phyloP scores from a whole-genome alignment of 1,140 invertebrate genomes.

The Homarus americanus region DNA sequence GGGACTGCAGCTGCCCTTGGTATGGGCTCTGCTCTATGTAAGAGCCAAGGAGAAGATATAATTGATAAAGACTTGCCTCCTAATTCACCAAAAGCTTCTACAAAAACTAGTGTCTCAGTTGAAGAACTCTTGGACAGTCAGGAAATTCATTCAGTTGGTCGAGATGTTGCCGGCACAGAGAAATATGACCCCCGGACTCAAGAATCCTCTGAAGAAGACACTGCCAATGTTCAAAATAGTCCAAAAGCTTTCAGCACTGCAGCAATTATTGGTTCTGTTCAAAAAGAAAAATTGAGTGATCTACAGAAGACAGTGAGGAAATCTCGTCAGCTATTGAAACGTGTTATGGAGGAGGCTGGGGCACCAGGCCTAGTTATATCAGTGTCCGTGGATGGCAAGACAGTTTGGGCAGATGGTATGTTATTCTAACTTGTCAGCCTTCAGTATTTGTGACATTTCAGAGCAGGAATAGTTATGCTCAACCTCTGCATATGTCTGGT shows the following conservation, averaged over 20 bases:
- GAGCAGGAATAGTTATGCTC: no score
- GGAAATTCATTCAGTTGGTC: background rate
- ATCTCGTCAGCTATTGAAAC: conserved; percentile 20
- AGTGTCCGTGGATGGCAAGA: conserved; percentile 52
- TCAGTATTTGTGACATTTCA: no score
- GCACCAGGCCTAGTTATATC: conserved; percentile 32
- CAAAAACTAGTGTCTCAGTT: background rate
- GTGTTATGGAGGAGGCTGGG: conserved; percentile 26
- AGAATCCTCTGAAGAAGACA: background rate
- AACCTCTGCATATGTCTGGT: no score
- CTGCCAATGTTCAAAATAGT: background rate
- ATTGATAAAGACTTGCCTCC: background rate
- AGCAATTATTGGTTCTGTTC: background rate
- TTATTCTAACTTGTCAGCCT: background rate
- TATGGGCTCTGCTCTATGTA: conserved; percentile 23
- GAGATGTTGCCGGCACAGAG: conserved; percentile 30
- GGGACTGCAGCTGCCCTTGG: conserved; percentile 20
- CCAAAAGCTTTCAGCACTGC: background rate
- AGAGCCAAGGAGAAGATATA: background rate
- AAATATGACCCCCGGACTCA: background rate
- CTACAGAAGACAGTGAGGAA: background rate
- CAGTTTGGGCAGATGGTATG: conserved; percentile 49
- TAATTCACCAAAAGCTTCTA: background rate
- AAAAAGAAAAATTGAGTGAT: background rate
- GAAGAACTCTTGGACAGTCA: background rate